Percentiles rank a stretch among this genome's conserved stretches.
Conservation (phyloP, 2,797 vertebrate genomes). For the Chelon auratus region DNA sequence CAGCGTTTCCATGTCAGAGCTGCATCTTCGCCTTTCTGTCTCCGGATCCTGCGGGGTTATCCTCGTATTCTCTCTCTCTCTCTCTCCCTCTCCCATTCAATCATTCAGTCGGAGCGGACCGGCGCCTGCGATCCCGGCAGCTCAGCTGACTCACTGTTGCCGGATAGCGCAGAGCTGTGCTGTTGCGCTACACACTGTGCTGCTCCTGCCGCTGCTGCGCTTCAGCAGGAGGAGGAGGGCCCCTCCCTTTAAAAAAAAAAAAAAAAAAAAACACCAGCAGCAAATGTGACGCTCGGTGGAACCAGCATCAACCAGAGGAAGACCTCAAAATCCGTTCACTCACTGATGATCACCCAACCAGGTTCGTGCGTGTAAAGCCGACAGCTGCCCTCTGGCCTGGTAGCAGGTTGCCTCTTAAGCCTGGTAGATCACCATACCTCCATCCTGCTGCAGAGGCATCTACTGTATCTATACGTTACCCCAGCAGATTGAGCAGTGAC, state of each 20-base stretch:
- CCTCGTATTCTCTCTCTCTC: background rate
- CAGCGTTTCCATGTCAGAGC: constrained; percentile 54
- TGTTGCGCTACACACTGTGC: constrained; percentile 40
- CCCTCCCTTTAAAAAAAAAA: constrained; percentile 77
- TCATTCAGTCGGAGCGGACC: constrained; percentile 37
- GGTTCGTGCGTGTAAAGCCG: constrained; percentile 22
- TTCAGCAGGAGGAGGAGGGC: constrained; percentile 52
- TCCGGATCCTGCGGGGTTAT: constrained; percentile 33
- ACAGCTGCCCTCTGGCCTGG: constrained; percentile 48
- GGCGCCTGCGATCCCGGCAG: constrained; percentile 29
- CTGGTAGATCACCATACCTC: constrained; percentile 21
- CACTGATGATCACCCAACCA: constrained; percentile 48
- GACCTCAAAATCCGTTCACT: constrained; percentile 31
- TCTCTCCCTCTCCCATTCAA: background rate
- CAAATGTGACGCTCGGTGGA: constrained; percentile 52
- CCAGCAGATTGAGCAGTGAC: constrained; percentile 20
- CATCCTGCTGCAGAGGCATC: constrained; percentile 46
- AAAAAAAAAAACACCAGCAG: constrained; percentile 52
- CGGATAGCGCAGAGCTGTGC: constrained; percentile 57
- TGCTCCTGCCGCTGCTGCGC: constrained; percentile 49
- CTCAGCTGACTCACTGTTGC: constrained; percentile 73
- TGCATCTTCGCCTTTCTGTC: constrained; percentile 19
- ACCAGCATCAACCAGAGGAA: constrained; percentile 23
- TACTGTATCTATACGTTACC: constrained; percentile 27
- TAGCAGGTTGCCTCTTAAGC: constrained; percentile 52